phyloP scores from a whole-genome alignment of 2,888 invertebrate genomes.

The Megamerina dolium region DNA sequence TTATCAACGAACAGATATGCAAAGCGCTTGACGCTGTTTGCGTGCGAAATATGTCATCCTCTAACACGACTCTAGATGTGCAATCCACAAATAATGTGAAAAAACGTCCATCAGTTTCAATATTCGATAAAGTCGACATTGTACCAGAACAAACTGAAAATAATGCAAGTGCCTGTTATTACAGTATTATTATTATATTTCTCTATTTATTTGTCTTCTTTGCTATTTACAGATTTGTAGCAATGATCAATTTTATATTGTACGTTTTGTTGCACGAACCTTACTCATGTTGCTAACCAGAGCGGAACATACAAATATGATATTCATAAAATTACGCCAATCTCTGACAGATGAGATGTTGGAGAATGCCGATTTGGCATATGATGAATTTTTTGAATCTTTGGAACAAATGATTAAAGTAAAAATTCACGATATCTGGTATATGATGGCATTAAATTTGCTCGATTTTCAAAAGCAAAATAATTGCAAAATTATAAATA shows the following conservation, averaged over 20 bases:
- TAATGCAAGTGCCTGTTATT: conserved; percentile 23
- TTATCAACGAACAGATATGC: conserved; percentile 35
- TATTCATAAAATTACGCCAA: conserved; percentile 28
- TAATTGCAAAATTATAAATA: conserved; percentile 30
- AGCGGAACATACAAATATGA: conserved; percentile 25
- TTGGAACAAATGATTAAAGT: conserved; percentile 41
- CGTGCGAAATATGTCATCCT: conserved; percentile 25
- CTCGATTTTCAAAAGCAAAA: conserved; percentile 36
- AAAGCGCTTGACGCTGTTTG: conserved; percentile 29
- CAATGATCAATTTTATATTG: conserved; percentile 32
- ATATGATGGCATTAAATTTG: conserved; percentile 39
- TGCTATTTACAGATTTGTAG: conserved; percentile 18
- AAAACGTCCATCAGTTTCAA: conserved; percentile 41
- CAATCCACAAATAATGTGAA: conserved; percentile 23
- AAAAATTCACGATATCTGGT: conserved; percentile 43
- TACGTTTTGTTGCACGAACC: conserved; percentile 39
- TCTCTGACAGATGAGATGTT: conserved; percentile 21
- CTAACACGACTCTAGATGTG: conserved; percentile 32
- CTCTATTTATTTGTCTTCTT: neutral
- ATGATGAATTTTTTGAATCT: conserved; percentile 37
- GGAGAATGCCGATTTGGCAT: conserved; percentile 28
- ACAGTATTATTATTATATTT: conserved; percentile 1
- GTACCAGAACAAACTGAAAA: conserved; percentile 25
- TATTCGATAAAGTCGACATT: conserved; percentile 43
- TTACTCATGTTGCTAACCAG: conserved; percentile 34